These are phyloP conservation scores for Oncorhynchus masou DNA, from an alignment of 2,113 vertebrate species.

Conservation along the genomic window DNA sequence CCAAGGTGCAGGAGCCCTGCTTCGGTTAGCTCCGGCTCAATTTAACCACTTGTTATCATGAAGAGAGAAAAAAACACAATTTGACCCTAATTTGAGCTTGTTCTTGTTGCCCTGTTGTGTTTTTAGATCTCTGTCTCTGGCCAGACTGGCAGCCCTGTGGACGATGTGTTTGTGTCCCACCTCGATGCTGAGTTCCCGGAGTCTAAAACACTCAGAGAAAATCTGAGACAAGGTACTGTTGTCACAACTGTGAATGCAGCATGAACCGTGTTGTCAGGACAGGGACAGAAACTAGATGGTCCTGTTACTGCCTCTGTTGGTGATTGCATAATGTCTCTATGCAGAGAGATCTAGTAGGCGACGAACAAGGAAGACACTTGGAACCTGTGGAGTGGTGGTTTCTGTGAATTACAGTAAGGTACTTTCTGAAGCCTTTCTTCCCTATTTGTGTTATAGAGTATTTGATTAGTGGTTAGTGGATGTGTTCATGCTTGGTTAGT, in stretches of 20 bases:
- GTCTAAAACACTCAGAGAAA: slow-evolving; percentile 59
- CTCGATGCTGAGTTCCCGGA: slow-evolving; percentile 73
- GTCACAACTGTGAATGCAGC: neutral
- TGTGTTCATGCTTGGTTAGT: no score
- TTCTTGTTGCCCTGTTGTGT: neutral
- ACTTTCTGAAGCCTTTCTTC: neutral
- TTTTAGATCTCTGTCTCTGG: slow-evolving; percentile 75
- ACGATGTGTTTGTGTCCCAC: slow-evolving; percentile 83
- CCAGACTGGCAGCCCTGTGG: slow-evolving; percentile 34
- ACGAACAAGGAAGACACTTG: slow-evolving; percentile 61
- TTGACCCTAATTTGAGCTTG: no score
- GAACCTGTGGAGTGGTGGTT: slow-evolving; percentile 72
- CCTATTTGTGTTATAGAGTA: neutral
- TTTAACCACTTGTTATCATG: no score
- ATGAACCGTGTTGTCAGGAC: neutral
- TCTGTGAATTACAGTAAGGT: slow-evolving; percentile 81
- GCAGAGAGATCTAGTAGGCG: slow-evolving; percentile 40
- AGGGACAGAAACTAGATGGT: no score
- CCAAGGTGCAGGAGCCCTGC: neutral
- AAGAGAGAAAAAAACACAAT: no score
- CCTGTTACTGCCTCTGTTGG: no score
- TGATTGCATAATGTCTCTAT: slow-evolving; percentile 13
- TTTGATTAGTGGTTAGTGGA: no score
- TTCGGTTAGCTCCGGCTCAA: no score
- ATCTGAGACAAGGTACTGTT: slow-evolving; percentile 26